These are phyloP conservation scores for Trachymyrmex cornetzi DNA, from an alignment of 1,140 invertebrate genomes.

Conservation along the genomic window DNA sequence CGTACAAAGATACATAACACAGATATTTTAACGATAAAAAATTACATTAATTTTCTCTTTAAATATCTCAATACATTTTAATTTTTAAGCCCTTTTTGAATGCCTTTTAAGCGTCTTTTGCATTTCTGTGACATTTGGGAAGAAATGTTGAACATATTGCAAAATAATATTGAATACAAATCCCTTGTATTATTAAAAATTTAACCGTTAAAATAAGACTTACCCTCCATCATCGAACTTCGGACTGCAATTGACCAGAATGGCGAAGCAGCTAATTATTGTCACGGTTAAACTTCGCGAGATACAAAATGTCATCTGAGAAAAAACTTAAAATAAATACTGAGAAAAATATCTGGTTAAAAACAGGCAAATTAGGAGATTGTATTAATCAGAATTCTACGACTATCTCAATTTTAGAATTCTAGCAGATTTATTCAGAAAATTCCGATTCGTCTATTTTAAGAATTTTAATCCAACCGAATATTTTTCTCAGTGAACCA, in stretches of 20 bases:
- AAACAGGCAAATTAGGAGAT: too few species aligned
- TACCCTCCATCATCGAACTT: constrained; percentile 84
- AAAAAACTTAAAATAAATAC: constrained; percentile 8
- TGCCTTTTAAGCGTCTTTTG: neutral
- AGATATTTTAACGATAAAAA: neutral
- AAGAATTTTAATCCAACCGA: too few species aligned
- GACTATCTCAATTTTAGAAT: too few species aligned
- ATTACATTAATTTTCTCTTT: neutral
- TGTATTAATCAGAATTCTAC: too few species aligned
- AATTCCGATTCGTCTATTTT: too few species aligned
- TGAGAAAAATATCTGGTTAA: too few species aligned
- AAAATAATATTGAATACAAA: neutral
- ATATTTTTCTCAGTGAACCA: neutral
- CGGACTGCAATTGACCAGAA: constrained; percentile 75
- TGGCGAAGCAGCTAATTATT: constrained; percentile 50
- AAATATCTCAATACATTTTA: neutral
- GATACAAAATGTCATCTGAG: constrained; percentile 53
- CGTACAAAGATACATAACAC: neutral
- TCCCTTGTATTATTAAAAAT: neutral
- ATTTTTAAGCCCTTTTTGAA: neutral
- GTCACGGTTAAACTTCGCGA: constrained; percentile 16
- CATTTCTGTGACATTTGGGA: neutral
- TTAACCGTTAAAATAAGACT: constrained; percentile 50
- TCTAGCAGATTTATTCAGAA: too few species aligned
- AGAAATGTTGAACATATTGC: neutral